Conservation (phyloP, 2,113 vertebrate species). For the Odontesthes bonariensis region DNA sequence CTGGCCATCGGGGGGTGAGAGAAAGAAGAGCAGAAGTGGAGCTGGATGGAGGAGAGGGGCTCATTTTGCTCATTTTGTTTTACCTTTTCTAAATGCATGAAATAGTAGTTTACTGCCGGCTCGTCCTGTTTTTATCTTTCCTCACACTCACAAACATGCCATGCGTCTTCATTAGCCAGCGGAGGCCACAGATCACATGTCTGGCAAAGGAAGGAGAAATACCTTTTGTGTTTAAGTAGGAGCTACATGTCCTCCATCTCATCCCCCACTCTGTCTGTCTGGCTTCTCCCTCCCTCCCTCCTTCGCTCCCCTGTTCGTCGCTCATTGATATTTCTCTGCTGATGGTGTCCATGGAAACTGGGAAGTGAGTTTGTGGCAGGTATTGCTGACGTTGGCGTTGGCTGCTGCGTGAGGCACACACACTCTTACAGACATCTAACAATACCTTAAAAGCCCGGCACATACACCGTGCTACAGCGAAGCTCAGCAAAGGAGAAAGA, state of each 20-base stretch:
- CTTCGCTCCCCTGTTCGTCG: constrained; percentile 21
- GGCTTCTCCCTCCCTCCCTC: constrained; percentile 24
- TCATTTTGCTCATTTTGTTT: constrained; percentile 44
- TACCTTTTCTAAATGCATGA: constrained; percentile 44
- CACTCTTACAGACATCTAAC: constrained; percentile 4
- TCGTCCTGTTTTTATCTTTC: constrained; percentile 19
- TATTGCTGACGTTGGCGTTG: constrained; percentile 69
- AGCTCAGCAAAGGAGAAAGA: constrained; percentile 10
- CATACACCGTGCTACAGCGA: neutral
- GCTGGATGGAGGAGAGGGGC: constrained; percentile 15
- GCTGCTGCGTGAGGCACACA: constrained; percentile 18
- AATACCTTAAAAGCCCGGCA: constrained; percentile 1
- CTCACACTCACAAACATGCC: constrained; percentile 32
- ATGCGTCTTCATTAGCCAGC: constrained; percentile 79
- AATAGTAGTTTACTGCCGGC: constrained; percentile 14
- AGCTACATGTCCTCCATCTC: constrained; percentile 33
- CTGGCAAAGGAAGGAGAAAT: constrained; percentile 59
- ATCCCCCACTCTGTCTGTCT: constrained; percentile 31
- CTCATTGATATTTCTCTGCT: constrained; percentile 74
- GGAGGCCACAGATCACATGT: constrained; percentile 66
- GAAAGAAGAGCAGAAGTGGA: constrained; percentile 39
- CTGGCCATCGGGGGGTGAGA: constrained; percentile 61
- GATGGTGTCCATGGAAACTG: constrained; percentile 77
- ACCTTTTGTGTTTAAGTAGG: constrained; percentile 58
- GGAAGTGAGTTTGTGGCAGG: constrained; percentile 62